phyloP scores from a whole-genome alignment of 2,797 vertebrate genomes.

The Lepilemur ruficaudatus region DNA sequence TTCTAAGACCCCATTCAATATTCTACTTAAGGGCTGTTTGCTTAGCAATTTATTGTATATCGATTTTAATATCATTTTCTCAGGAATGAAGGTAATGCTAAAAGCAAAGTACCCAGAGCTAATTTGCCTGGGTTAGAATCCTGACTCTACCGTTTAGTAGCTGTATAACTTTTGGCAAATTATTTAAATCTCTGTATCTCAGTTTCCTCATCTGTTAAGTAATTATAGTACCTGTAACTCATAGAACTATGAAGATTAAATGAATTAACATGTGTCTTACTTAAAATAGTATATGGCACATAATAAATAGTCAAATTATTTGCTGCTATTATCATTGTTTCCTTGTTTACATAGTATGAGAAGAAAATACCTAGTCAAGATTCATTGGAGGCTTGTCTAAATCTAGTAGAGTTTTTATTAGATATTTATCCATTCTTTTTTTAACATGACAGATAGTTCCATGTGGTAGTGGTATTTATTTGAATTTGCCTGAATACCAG shows the following conservation, averaged over 20 bases:
- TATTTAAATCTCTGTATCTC: slow-evolving; percentile 11
- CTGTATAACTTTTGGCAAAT: not conserved
- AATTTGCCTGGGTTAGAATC: not conserved
- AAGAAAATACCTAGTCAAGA: not conserved
- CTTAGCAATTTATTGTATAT: slow-evolving; percentile 13
- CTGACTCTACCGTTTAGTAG: not conserved
- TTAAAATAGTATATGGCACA: not conserved
- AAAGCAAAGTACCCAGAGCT: slow-evolving; percentile 17
- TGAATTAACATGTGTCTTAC: not conserved
- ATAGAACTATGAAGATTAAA: slow-evolving; percentile 28
- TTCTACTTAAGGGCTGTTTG: slow-evolving; percentile 1
- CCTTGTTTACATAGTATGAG: slow-evolving; percentile 19
- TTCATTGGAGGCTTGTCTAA: slow-evolving; percentile 5
- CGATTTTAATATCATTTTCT: slow-evolving; percentile 1
- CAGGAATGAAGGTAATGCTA: not conserved
- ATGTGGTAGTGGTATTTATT: not conserved
- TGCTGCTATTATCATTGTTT: not conserved
- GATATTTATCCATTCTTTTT: not conserved
- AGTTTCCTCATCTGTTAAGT: not conserved
- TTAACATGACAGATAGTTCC: not conserved
- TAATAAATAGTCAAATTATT: slow-evolving; percentile 21
- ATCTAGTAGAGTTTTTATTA: slow-evolving; percentile 21
- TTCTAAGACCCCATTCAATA: slow-evolving; percentile 14
- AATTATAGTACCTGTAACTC: not conserved
- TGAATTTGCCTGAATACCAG: not conserved